Base-by-base conservation (phyloP, 2,113 vertebrate genomes). In the Chloropsis cyanopogon region DNA sequence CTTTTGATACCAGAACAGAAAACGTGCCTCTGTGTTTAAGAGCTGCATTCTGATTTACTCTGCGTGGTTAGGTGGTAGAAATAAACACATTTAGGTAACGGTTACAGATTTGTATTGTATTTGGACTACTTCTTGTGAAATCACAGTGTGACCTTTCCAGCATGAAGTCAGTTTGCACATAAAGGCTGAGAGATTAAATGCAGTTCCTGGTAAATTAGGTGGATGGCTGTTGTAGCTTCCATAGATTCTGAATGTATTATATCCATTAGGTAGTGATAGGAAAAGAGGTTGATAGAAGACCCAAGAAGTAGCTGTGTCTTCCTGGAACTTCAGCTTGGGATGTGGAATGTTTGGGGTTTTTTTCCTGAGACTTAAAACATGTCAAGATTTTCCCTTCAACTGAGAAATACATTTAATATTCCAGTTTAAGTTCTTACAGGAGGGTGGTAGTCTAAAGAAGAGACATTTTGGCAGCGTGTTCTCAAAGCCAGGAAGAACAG, bases 201-300 rank as follows among this genome's bases (percentile, higher is more conserved):
- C n/a, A 23, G 1, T 49, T 88, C 39, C 17, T 83, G 49, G 26
- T 82, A 44, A 54, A 54, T 79, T 1, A 59, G 17, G 57, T 64
- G 63, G 8, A n/a, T 4, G 5, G 20, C 29, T 85, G 11, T 66
- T 8, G 0, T 46, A 19, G 12, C 28, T 73, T 84, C 47, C 15
- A 14, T 17, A 46, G 42, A 2, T 69, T 31, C 35, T 1, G 37
- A 37, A 37, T 37, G 1, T 81, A 7, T 29, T 3, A 3, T 1
- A 0, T 60, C 47, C 13, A 3, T 33, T 28, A 31, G 28, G 10
- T 61, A 26, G 37, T 15, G 24, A 20, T 11, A 44, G 59, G 72
- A 72, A 70, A 33, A 63, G 23, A 28, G 7, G 6, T 44, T 6
- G 3, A 5, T 15, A 24, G 25, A 69, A 60, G 37, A 29, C 35